These are phyloP conservation scores for Sebastes steindachneri DNA, from an alignment of 2,797 vertebrate genomes.

Conservation along the genomic window DNA sequence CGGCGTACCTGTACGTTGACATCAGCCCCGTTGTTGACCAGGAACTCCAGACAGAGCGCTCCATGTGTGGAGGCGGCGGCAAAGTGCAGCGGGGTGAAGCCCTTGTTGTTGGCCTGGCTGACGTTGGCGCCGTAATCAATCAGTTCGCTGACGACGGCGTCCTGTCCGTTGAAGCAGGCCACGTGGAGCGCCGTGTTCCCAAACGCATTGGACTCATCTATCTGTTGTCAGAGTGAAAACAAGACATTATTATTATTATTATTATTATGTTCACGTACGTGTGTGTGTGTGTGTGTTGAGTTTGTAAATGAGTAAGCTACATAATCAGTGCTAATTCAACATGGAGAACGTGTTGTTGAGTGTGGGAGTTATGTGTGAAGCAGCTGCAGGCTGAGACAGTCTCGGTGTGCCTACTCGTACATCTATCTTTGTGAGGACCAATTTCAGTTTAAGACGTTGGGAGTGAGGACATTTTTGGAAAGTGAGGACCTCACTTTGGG, in stretches of 20 bases:
- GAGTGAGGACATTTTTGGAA: neutral
- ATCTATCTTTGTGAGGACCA: neutral
- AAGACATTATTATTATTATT: neutral
- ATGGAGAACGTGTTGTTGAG: neutral
- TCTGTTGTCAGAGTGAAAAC: conserved; percentile 74
- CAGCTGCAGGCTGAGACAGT: too few species aligned
- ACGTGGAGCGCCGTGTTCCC: conserved; percentile 97
- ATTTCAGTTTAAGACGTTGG: rapidly evolving
- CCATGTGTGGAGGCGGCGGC: conserved; percentile 95
- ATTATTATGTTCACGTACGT: neutral
- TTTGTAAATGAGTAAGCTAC: neutral
- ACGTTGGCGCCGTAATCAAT: conserved; percentile 97
- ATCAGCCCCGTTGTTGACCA: conserved; percentile 95
- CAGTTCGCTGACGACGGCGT: conserved; percentile 93
- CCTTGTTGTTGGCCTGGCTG: conserved; percentile 94
- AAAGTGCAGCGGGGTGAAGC: conserved; percentile 97
- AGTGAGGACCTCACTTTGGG: neutral
- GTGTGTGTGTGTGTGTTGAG: neutral
- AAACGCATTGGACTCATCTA: conserved; percentile 94
- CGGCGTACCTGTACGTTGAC: conserved; percentile 92
- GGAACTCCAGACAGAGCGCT: conserved; percentile 92
- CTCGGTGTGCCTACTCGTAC: neutral
- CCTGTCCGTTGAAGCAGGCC: conserved; percentile 96
- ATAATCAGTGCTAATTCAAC: neutral
- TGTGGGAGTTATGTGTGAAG: neutral